Conservation (phyloP, 1,140 invertebrate genomes). For the Hypsibius dujardini region DNA sequence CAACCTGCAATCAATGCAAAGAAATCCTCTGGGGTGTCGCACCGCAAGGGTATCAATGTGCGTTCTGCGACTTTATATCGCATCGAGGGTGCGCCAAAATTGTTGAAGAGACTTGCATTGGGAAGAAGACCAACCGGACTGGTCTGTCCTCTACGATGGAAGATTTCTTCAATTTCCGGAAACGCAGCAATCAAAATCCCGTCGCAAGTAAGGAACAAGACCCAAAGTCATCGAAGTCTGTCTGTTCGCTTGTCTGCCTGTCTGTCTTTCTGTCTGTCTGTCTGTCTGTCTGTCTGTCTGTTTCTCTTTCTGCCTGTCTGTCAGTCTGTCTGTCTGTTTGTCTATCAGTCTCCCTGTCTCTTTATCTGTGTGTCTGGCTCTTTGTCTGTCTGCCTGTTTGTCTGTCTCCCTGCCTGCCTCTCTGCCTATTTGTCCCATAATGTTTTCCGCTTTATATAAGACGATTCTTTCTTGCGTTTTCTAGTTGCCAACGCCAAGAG, state of each 20-base stretch:
- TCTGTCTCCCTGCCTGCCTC: no score
- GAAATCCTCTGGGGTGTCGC: slow-evolving; percentile 78
- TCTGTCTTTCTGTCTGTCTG: no score
- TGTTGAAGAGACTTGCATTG: slow-evolving; percentile 65
- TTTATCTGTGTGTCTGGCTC: no score
- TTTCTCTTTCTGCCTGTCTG: no score
- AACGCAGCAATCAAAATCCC: slow-evolving; percentile 24
- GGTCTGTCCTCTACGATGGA: slow-evolving; percentile 30
- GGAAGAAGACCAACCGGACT: slow-evolving; percentile 37
- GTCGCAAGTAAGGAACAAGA: slow-evolving; percentile 23
- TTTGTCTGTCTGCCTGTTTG: no score
- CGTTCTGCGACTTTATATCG: slow-evolving; percentile 20
- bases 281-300: no score
- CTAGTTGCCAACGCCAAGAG: neutral
- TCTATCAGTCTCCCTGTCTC: no score
- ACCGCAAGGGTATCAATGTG: slow-evolving; percentile 74
- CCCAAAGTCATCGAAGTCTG: neutral
- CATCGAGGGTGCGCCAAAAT: slow-evolving; percentile 45
- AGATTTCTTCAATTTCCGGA: slow-evolving; percentile 26
- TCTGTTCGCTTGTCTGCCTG: no score
- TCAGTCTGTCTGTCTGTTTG: no score
- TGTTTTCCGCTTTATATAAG: no score
- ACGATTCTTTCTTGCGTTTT: neutral
- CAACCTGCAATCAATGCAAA: slow-evolving; percentile 78
- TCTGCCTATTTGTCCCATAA: no score